phyloP scores from a whole-genome alignment of 2,113 vertebrate species.

The Arenaria interpres region DNA sequence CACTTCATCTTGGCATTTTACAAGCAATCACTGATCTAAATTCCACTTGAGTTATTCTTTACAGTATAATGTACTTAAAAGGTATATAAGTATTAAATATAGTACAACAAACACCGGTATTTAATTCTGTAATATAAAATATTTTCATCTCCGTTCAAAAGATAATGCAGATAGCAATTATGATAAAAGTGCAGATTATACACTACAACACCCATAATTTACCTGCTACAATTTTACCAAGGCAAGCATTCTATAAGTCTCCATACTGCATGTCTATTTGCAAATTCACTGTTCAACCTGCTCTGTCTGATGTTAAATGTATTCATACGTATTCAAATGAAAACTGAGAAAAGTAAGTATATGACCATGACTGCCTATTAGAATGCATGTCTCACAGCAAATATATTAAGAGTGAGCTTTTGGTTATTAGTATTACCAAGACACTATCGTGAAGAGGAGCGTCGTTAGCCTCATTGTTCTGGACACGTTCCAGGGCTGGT shows the following conservation, averaged over 20 bases:
- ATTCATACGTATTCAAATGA: slow-evolving; percentile 23
- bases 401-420: not conserved
- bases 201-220: not conserved
- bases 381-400: not conserved
- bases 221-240: not conserved
- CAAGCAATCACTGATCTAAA: not conserved
- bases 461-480: not conserved
- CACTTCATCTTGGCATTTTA: not conserved
- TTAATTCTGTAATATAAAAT: slow-evolving; percentile 26
- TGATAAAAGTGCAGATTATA: slow-evolving; percentile 23
- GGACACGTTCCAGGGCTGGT: slow-evolving; percentile 32
- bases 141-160: slow-evolving; percentile 13
- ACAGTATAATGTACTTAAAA: not conserved
- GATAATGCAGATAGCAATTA: slow-evolving; percentile 28
- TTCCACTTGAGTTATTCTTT: not conserved
- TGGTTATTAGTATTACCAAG: slow-evolving; percentile 38
- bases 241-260: not conserved
- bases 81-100: not conserved
- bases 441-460: not conserved
- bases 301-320: not conserved
- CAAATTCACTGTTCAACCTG: not conserved
- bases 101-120: not conserved
- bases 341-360: slow-evolving; percentile 6
- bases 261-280: not conserved
- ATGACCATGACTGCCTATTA: not conserved